These are phyloP conservation scores for Trachelus stipa DNA, from an alignment of 2,888 invertebrate species.

Conservation along the genomic window DNA sequence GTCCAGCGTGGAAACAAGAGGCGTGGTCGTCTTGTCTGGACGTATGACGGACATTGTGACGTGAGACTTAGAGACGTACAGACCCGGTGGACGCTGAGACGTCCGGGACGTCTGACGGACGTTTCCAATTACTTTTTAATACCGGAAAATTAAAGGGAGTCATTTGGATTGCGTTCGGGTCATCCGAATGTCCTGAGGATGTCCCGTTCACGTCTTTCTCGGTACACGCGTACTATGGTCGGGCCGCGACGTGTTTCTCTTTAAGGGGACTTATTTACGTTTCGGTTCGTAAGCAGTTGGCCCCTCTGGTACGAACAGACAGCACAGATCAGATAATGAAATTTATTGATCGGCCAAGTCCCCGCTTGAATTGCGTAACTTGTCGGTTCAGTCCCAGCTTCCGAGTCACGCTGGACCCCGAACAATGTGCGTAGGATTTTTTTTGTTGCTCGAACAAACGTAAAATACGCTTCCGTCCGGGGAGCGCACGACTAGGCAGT, in stretches of 20 bases:
- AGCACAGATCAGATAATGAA: background rate
- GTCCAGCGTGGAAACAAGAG: background rate
- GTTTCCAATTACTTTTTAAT: conserved; percentile 61
- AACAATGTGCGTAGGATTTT: background rate
- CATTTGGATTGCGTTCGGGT: background rate
- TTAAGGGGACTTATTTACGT: too few species aligned
- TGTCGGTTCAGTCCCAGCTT: background rate
- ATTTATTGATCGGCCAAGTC: background rate
- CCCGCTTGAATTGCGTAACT: background rate
- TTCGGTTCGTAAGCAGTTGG: too few species aligned
- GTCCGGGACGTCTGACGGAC: conserved; percentile 44
- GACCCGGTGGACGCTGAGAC: background rate
- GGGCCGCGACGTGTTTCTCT: too few species aligned
- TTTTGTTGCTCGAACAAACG: background rate
- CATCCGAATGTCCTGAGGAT: background rate
- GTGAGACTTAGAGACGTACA: background rate
- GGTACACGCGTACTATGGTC: background rate
- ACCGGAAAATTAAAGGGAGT: conserved; percentile 41
- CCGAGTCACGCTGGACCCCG: background rate
- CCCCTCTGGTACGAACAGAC: background rate
- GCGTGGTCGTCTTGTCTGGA: conserved; percentile 23
- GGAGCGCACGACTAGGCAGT: conserved; percentile 34
- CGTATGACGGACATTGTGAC: conserved; percentile 44
- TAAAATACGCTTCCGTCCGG: conserved; percentile 46
- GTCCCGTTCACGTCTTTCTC: background rate